Percentiles rank a stretch among this genome's conserved stretches.
phyloP scores from a whole-genome alignment of 2,113 vertebrate genomes.

The Leiothrix lutea region DNA sequence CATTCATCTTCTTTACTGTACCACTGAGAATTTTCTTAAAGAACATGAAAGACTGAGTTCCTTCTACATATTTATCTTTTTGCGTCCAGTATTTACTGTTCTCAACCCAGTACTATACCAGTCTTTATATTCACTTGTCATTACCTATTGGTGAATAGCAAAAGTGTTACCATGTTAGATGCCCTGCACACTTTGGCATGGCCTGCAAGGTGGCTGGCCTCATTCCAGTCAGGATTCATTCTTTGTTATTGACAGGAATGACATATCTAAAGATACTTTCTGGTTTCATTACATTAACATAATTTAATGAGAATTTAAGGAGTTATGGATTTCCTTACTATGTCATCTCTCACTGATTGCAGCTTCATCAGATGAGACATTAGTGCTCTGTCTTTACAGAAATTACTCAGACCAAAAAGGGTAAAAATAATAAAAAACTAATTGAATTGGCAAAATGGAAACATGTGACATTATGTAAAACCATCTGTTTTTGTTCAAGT shows the following conservation, averaged over 20 bases:
- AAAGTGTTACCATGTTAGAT: background rate
- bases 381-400: background rate
- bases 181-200: background rate
- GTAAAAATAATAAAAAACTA: background rate
- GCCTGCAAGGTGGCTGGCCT: background rate
- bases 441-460: background rate
- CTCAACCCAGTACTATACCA: background rate
- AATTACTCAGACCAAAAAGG: background rate
- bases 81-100: background rate
- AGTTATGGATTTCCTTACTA: background rate
- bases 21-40: background rate
- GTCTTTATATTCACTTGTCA: background rate
- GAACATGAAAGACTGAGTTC: background rate
- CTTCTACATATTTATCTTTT: background rate
- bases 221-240: background rate
- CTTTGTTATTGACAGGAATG: background rate
- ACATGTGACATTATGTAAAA: background rate
- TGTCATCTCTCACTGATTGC: background rate
- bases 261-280: background rate
- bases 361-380: background rate
- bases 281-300: background rate
- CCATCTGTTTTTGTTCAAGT: accelerated
- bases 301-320: background rate
- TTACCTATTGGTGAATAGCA: accelerated
- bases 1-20: background rate